Base-by-base conservation (phyloP, 2,797 vertebrate genomes). In the Loris lydekkerianus region DNA sequence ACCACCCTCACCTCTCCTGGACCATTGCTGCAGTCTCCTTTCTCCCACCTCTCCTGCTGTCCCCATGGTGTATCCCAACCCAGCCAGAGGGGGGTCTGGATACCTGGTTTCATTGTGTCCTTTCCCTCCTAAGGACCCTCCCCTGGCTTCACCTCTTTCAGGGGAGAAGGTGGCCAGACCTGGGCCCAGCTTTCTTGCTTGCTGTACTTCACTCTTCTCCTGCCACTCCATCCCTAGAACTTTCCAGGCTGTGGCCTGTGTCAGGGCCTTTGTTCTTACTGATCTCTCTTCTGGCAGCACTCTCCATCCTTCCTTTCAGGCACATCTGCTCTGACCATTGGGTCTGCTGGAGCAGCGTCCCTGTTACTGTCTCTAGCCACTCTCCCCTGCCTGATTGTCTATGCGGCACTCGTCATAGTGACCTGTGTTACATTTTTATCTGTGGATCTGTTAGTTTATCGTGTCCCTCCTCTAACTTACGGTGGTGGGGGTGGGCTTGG, bases 11-110 rank as follows among this genome's bases (percentile, higher is more conserved):
- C 10, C 27, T 58, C 2, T 15, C 73, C 67, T 43, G 25, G 10
- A 27, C 76, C 5, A 0, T 21, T 23, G 23, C 9, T 2, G 11
- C 0, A 10, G 34, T 29, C 34, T 46, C 40, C 29, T n/a, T 9
- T 0, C 13, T 69, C 4, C 2, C 6, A 5, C 7, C 70, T 13
- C 11, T 11, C 34, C 21, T 1, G 0, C 82, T 40, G 56, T 25
- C 11, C 70, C 70, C 34, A 6, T 5, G 9, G 61, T 56, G 11
- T n/a, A 34, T 56, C 34, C 20, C 34, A 4, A 3, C 7, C 13
- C 2, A 75, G 65, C 56, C 10, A 4, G 56, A 86, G 86, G 60
- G 25, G 13, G n/a, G 46, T 46, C 0, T 3, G 20, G 5, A 10
- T 25, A 25, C 27, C 46, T 69, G 43, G 63, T 31, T 58, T 56